Conservation (phyloP, 2,888 invertebrate genomes). For the Tyria jacobaeae region DNA sequence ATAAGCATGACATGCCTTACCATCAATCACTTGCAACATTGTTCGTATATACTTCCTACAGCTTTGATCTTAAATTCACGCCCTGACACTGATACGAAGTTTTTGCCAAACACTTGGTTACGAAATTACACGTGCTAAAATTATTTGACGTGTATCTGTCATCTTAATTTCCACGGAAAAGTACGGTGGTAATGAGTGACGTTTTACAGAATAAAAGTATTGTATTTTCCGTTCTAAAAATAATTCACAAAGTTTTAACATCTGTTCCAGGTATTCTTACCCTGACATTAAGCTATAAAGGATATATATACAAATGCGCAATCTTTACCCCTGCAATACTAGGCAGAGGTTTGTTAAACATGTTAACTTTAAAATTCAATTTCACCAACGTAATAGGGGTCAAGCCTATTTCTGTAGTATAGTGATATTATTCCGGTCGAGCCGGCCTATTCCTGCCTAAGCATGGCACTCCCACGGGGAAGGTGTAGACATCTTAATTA, state of each 20-base stretch:
- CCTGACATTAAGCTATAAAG: no score
- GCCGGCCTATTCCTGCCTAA: no score
- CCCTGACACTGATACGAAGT: slow-evolving; percentile 31
- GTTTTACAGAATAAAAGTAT: slow-evolving; percentile 14
- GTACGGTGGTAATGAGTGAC: background rate
- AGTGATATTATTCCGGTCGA: no score
- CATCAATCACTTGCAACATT: slow-evolving; percentile 44
- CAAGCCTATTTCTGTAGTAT: no score
- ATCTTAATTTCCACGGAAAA: slow-evolving; percentile 7
- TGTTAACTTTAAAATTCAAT: no score
- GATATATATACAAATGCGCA: no score
- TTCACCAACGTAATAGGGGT: no score
- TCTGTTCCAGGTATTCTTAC: no score
- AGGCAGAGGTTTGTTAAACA: no score
- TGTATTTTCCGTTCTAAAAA: background rate
- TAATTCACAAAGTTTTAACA: background rate
- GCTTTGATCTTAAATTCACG: slow-evolving; percentile 41
- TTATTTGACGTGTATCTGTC: slow-evolving; percentile 2
- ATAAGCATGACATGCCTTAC: slow-evolving; percentile 6
- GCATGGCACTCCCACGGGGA: no score
- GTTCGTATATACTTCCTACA: slow-evolving; percentile 35
- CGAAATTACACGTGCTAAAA: slow-evolving; percentile 5
- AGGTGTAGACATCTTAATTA: no score
- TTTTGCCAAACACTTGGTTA: slow-evolving; percentile 33
- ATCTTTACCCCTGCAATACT: no score